phyloP scores from a whole-genome alignment of 2,797 vertebrate species.

The Gymnothorax reevesii region DNA sequence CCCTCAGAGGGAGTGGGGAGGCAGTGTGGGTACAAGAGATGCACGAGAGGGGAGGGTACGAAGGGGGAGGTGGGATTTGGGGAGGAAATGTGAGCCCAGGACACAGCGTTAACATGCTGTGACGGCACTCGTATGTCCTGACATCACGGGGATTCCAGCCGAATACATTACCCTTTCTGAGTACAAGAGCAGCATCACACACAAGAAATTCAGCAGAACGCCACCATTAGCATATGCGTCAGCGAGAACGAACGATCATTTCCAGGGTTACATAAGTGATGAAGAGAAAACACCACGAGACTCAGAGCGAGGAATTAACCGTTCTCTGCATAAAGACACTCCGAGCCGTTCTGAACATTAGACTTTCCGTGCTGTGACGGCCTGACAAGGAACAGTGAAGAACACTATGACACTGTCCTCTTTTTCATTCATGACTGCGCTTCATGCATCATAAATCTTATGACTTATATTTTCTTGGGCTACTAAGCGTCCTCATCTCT shows the following conservation, averaged over 20 bases:
- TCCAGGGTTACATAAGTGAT: slow-evolving; percentile 15
- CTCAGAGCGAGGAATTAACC: background rate
- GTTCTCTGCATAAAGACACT: background rate
- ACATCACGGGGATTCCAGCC: background rate
- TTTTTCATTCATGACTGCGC: background rate
- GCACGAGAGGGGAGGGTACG: background rate
- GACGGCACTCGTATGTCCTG: background rate
- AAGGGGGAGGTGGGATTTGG: background rate
- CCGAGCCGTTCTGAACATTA: background rate
- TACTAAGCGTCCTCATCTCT: background rate
- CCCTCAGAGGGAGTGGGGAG: background rate
- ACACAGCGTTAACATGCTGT: background rate
- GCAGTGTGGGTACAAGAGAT: background rate
- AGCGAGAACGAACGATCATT: slow-evolving; percentile 11
- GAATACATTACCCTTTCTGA: slow-evolving; percentile 1
- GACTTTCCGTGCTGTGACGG: background rate
- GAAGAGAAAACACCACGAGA: background rate
- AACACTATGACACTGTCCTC: background rate
- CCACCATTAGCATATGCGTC: background rate
- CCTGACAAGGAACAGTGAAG: background rate
- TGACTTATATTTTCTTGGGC: background rate
- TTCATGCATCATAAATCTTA: background rate
- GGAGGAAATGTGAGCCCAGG: slow-evolving; percentile 16
- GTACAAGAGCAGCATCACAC: background rate
- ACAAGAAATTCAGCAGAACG: slow-evolving; percentile 18